Base-by-base conservation (phyloP, 2,888 invertebrate species). In the Scaptomyza parva region DNA sequence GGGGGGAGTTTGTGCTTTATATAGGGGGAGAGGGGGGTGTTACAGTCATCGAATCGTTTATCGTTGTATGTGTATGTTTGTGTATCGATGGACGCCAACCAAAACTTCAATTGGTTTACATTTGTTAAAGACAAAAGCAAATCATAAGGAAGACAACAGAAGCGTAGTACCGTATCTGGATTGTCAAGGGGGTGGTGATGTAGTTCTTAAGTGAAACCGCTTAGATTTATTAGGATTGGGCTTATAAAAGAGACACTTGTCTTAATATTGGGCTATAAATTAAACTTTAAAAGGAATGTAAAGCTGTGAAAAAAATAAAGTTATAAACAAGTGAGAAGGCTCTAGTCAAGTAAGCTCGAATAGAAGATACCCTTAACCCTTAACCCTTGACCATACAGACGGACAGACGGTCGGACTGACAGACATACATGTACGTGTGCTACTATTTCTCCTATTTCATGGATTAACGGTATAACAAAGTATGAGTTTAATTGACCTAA, bases 61-160 rank as follows among this genome's bases (percentile, higher is more conserved):
- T 55, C 26, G 63, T 18, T 37, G 55, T 37, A 30, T 35, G 37
- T 22, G 24, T 40, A 45, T 33, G 39, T 18, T 12, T 35, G 8
- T 37, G 17, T 37, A 3, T 37, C 45, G 69, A 55, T 43, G 65
- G 51, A 74, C 67, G 64, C 47, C 57, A 68, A 45, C 51, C 51
- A 41, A 48, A 72, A 61, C 63, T 66, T 71, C 77, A 75, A 77
- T 77, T 77, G 77, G 64, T 68, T 52, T 55, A 60, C 70, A 70
- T 74, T 69, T 70, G 65, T 70, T 74, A 59, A 74, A 74, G 70
- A 75, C 75, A 70, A 62, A 37, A 62, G 61, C 43, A 41, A 62
- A 44, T 41, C 43, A 51, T 47, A 51, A 12, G 61, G 41, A 37
- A 51, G 11, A 17, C 7, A 39, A 41, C 58, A 68, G 68, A n/a